These are phyloP conservation scores for Ormyrus labotus DNA, from an alignment of 2,888 invertebrate species.

Conservation along the genomic window DNA sequence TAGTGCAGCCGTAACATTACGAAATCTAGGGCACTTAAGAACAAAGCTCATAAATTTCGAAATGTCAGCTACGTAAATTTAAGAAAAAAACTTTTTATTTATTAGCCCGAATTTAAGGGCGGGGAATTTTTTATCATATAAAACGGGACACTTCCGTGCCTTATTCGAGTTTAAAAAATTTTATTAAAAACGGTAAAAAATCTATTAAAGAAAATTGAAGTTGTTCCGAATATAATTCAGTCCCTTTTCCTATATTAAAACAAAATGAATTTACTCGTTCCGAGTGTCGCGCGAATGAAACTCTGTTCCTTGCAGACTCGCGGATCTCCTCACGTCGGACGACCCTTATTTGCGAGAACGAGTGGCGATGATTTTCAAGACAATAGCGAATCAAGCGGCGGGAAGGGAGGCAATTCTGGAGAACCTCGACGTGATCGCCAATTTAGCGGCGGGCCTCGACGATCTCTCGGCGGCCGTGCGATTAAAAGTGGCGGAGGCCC, in stretches of 20 bases:
- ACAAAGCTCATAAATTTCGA: conserved; percentile 8
- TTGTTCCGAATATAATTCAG: neutral
- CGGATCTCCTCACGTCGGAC: conserved; percentile 67
- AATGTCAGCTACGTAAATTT: neutral
- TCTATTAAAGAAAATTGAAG: neutral
- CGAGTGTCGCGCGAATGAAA: no score
- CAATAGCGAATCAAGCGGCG: conserved; percentile 71
- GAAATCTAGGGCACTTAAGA: neutral
- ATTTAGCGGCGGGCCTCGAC: conserved; percentile 68
- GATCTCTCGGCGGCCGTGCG: conserved; percentile 72
- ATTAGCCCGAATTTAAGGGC: no score
- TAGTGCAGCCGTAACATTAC: neutral
- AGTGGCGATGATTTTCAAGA: conserved; percentile 70
- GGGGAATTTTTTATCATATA: no score
- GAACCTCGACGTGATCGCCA: conserved; percentile 68
- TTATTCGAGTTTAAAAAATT: neutral
- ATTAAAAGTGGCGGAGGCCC: conserved; percentile 71
- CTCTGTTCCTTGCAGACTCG: conserved; percentile 64
- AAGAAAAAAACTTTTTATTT: no score
- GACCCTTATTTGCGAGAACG: conserved; percentile 74
- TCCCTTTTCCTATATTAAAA: neutral
- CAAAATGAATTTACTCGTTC: no score
- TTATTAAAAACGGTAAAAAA: neutral
- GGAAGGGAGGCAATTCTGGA: conserved; percentile 74
- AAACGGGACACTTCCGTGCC: no score